Percentiles rank a stretch among this genome's conserved stretches.
phyloP scores from a whole-genome alignment of 2,888 invertebrate genomes.

The Calliphora vomitoria region DNA sequence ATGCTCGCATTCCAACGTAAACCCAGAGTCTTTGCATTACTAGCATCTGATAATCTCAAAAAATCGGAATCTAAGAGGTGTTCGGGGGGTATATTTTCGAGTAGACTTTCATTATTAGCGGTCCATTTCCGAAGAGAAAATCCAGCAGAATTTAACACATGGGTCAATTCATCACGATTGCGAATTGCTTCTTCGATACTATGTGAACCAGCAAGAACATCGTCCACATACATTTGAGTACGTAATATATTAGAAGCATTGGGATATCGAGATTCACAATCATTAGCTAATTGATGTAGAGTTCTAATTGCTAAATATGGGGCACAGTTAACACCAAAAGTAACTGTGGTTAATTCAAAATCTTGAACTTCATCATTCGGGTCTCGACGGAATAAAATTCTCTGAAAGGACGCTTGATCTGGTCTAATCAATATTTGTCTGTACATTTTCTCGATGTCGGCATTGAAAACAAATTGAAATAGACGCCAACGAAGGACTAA shows the following conservation, averaged over 20 bases:
- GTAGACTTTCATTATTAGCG: too few species aligned
- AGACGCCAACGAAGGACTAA: slow-evolving; percentile 26
- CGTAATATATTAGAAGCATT: background rate
- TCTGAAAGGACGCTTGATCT: background rate
- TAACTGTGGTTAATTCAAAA: background rate
- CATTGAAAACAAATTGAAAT: background rate
- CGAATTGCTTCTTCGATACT: too few species aligned
- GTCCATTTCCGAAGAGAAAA: slow-evolving; percentile 26
- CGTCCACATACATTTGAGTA: slow-evolving; percentile 34
- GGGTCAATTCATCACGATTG: slow-evolving; percentile 8
- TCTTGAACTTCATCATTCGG: slow-evolving; percentile 9
- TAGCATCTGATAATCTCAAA: background rate
- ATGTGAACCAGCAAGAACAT: slow-evolving; percentile 20
- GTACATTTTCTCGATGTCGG: too few species aligned
- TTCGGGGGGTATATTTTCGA: too few species aligned
- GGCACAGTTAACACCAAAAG: slow-evolving; percentile 6
- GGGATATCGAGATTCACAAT: background rate
- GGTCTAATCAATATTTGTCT: too few species aligned
- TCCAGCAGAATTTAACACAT: slow-evolving; percentile 30
- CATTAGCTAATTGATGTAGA: background rate
- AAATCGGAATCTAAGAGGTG: background rate
- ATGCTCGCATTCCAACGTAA: too few species aligned
- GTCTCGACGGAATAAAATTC: slow-evolving; percentile 19
- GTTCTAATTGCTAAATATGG: slow-evolving; percentile 14
- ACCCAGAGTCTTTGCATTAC: slow-evolving; percentile 1